Evolutionary conservation across 2,797 vertebrate species (phyloP).

Genomic region (Anguilla marmorata): DNA sequence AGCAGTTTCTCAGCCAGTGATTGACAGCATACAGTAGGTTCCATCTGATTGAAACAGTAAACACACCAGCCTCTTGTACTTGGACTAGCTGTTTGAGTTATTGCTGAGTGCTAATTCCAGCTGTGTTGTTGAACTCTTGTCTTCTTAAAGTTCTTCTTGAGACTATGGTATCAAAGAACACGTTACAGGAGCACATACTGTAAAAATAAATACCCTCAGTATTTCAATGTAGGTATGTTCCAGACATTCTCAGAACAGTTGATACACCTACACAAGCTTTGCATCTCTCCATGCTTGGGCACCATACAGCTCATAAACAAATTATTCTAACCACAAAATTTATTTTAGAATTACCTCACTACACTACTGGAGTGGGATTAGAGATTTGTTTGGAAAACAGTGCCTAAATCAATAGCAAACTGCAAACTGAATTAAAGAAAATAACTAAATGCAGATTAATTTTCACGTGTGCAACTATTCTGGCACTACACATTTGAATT

Average conservation of each 20-base stretch:
- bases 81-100: neutral
- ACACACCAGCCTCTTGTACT: neutral
- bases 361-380: neutral
- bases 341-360: neutral
- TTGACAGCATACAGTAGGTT: no score
- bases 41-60: no score
- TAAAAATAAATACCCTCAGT: no score
- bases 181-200: neutral
- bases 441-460: no score
- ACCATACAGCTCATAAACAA: neutral
- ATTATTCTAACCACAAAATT: neutral
- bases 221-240: no score
- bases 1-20: neutral
- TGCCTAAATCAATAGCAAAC: no score
- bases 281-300: neutral
- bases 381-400: neutral
- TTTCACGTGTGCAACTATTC: no score
- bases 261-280: neutral
- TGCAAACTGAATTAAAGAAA: no score
- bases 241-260: no score
- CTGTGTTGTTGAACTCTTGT: neutral
- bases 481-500: no score
- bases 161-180: neutral
- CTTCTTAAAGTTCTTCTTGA: neutral
- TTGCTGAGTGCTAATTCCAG: neutral